These are phyloP conservation scores for Coreoperca whiteheadi DNA, from an alignment of 2,113 vertebrate species.

Conservation along the genomic window DNA sequence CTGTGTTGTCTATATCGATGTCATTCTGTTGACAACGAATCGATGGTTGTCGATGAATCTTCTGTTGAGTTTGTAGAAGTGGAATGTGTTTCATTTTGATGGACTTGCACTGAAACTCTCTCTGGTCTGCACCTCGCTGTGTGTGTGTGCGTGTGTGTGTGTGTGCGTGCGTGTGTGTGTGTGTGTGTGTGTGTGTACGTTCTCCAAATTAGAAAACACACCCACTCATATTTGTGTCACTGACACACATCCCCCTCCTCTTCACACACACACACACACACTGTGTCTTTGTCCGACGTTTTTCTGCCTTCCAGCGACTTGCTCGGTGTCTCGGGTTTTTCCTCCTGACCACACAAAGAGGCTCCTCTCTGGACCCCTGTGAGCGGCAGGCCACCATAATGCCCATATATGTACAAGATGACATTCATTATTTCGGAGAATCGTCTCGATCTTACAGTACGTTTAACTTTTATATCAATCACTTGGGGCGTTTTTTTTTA, in stretches of 20 bases:
- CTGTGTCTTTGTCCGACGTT: conserved; percentile 12
- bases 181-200: not conserved
- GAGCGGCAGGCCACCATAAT: not conserved
- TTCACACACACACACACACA: not conserved
- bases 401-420: not conserved
- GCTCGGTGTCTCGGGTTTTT: conserved; percentile 31
- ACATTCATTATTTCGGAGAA: not conserved
- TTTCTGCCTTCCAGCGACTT: conserved; percentile 27
- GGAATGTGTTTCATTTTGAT: too few species aligned
- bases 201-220: not conserved
- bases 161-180: not conserved
- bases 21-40: too few species aligned
- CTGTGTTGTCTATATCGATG: not conserved
- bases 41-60: too few species aligned
- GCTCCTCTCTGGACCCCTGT: not conserved
- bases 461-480: not conserved
- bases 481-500: not conserved
- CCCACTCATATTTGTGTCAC: not conserved
- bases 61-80: too few species aligned
- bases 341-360: conserved; percentile 20
- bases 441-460: not conserved
- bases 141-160: not conserved
- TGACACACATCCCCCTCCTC: not conserved
- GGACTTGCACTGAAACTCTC: too few species aligned
- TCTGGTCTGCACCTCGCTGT: not conserved